Conservation (phyloP, 2,888 invertebrate species). For the Tridacna crocea region DNA sequence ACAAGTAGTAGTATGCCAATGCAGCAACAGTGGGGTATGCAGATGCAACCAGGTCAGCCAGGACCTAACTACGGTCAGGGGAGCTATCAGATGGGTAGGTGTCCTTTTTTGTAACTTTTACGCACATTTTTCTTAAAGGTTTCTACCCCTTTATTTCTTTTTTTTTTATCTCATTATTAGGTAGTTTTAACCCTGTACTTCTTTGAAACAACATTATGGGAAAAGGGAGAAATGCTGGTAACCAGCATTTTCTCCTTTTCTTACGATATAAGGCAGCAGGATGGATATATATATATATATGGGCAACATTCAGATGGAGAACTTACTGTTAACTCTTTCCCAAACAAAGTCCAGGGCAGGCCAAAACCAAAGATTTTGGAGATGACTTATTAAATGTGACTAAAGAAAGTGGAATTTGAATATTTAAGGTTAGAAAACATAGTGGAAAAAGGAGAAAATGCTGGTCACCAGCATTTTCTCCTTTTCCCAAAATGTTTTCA, state of each 20-base stretch:
- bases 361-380: no score
- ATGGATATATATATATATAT: no score
- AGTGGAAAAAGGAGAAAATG: neutral
- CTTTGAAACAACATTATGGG: no score
- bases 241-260: neutral
- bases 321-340: no score
- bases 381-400: no score
- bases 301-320: no score
- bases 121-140: neutral
- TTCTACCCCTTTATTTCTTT: neutral
- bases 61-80: conserved; percentile 58
- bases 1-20: conserved; percentile 69
- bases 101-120: conserved; percentile 34
- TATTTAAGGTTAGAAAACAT: no score
- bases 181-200: neutral
- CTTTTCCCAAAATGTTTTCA: neutral
- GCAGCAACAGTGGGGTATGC: conserved; percentile 70
- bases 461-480: neutral
- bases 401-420: no score
- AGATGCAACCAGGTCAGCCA: conserved; percentile 77
- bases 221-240: neutral
- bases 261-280: no score
- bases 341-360: no score
- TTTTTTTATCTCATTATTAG: neutral
- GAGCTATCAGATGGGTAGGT: conserved; percentile 67